These are phyloP conservation scores for Capreolus pygargus DNA, from an alignment of 2,113 vertebrate species.

Conservation along the genomic window DNA sequence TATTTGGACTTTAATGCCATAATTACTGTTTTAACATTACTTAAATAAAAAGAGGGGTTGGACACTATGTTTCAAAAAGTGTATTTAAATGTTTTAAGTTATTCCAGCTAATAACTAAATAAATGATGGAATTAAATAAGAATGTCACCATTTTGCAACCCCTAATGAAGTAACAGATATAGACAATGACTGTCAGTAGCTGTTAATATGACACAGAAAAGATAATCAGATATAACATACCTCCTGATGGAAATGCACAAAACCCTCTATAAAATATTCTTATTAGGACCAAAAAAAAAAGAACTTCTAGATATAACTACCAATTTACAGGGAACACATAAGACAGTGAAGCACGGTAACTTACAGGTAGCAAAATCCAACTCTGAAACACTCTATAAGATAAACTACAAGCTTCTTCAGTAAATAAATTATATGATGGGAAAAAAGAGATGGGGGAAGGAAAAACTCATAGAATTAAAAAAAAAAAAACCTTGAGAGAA, in stretches of 20 bases:
- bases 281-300: neutral
- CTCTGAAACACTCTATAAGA: neutral
- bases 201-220: neutral
- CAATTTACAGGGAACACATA: neutral
- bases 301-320: neutral
- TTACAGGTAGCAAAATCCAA: neutral
- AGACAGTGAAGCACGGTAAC: neutral
- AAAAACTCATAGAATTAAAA: neutral
- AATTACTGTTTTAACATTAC: neutral
- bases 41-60: neutral
- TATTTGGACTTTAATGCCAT: neutral
- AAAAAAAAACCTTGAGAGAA: neutral
- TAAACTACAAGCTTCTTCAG: neutral
- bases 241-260: neutral
- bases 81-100: constrained; percentile 3
- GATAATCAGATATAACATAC: neutral
- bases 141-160: neutral
- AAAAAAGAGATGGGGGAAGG: neutral
- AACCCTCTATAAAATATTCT: neutral
- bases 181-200: neutral
- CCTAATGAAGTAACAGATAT: neutral
- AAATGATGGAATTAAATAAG: neutral
- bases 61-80: neutral
- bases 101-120: neutral
- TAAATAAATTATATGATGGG: neutral